A percentile compares a stretch with the other conserved stretches of the same genome.
phyloP scores from a whole-genome alignment of 2,888 invertebrate genomes.

The Acrobasis suavella region DNA sequence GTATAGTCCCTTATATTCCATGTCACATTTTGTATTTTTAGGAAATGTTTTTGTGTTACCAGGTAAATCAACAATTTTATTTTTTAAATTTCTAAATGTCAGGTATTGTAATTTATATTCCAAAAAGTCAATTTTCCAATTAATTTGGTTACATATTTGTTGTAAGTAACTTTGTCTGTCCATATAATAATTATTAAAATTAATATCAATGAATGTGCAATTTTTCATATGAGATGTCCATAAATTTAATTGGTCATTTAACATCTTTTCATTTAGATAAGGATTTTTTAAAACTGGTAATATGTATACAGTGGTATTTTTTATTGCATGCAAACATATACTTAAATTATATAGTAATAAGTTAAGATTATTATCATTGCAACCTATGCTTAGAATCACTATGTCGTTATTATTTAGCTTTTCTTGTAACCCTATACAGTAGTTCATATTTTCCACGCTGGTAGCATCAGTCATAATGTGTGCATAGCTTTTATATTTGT shows the following conservation, averaged over 20 bases:
- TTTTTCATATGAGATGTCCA: background rate
- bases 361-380: background rate
- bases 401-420: background rate
- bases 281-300: background rate
- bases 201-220: no score
- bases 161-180: background rate
- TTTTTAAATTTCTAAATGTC: background rate
- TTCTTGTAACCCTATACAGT: no score
- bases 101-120: background rate
- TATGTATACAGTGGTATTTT: background rate
- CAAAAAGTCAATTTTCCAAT: background rate
- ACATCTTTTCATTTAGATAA: background rate
- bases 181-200: background rate
- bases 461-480: no score
- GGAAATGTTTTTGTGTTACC: background rate
- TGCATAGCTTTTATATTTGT: no score
- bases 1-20: background rate
- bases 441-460: no score
- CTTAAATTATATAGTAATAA: background rate
- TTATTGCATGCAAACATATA: background rate
- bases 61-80: background rate
- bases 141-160: background rate
- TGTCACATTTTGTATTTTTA: background rate
- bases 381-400: background rate
- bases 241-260: background rate